These are phyloP conservation scores for Macrosteles quadrilineatus DNA, from an alignment of 1,140 invertebrate species.

Conservation along the genomic window DNA sequence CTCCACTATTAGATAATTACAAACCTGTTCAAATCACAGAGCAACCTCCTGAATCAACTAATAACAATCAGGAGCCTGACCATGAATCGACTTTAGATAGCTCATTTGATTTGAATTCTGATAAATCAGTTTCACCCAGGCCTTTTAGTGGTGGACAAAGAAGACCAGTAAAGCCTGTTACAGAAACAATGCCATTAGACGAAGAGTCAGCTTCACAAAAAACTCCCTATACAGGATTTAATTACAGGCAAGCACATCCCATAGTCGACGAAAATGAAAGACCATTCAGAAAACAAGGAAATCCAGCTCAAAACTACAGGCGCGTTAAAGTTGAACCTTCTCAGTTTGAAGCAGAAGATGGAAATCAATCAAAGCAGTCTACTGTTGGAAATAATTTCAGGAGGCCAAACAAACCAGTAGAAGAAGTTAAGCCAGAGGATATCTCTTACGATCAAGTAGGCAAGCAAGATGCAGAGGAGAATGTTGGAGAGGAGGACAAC, in stretches of 20 bases:
- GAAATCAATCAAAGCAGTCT: not conserved
- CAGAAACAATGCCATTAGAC: constrained; percentile 8
- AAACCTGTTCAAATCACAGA: constrained; percentile 1
- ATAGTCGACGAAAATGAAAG: constrained; percentile 2
- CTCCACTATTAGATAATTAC: not conserved
- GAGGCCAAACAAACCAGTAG: constrained; percentile 16
- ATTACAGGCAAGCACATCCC: not conserved
- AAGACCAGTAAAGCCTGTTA: constrained; percentile 22
- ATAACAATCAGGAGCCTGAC: constrained; percentile 5
- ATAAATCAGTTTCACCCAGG: constrained; percentile 40
- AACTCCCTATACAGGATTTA: constrained; percentile 1
- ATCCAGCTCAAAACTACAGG: constrained; percentile 6
- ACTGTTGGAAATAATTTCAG: not conserved
- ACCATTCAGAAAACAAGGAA: not conserved
- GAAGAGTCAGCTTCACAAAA: constrained; percentile 10
- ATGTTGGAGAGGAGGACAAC: not conserved
- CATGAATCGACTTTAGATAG: not conserved
- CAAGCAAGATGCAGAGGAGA: not conserved
- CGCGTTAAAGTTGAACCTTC: not conserved
- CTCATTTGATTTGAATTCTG: too few species aligned
- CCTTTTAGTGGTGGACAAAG: constrained; percentile 10
- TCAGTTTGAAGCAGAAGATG: not conserved
- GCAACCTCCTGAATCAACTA: not conserved
- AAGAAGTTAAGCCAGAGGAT: not conserved
- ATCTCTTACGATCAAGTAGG: not conserved